These are phyloP conservation scores for Drosophila takahashii DNA, from an alignment of 1,140 invertebrate species.

Conservation along the genomic window DNA sequence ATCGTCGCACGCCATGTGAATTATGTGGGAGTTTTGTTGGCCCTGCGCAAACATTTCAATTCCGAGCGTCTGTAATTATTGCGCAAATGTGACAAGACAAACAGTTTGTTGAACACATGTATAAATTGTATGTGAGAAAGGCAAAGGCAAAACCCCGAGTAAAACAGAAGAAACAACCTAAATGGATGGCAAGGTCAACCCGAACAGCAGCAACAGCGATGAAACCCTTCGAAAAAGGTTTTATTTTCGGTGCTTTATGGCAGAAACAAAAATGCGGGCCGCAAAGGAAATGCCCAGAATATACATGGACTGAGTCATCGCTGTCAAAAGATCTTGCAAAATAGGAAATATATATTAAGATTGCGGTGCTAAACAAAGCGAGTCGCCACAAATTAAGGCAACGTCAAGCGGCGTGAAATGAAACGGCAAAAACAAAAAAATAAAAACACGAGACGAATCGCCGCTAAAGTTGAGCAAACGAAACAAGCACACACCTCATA, in stretches of 20 bases:
- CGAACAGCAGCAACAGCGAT: not conserved
- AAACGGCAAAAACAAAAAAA: slow-evolving; percentile 27
- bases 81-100: slow-evolving; percentile 58
- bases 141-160: slow-evolving; percentile 21
- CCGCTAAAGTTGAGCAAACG: slow-evolving; percentile 37
- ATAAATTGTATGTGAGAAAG: slow-evolving; percentile 13
- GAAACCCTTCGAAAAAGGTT: slow-evolving; percentile 38
- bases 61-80: slow-evolving; percentile 54
- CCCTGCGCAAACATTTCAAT: slow-evolving; percentile 57
- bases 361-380: slow-evolving; percentile 52
- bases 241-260: slow-evolving; percentile 27
- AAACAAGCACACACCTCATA: slow-evolving; percentile 15
- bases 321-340: slow-evolving; percentile 57
- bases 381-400: slow-evolving; percentile 63
- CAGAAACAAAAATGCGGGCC: slow-evolving; percentile 36
- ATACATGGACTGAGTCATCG: slow-evolving; percentile 41
- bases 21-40: slow-evolving; percentile 60
- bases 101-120: slow-evolving; percentile 47
- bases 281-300: slow-evolving; percentile 68
- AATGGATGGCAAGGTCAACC: slow-evolving; percentile 48
- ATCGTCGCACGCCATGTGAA: slow-evolving; percentile 49
- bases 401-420: slow-evolving; percentile 65
- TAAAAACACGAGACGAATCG: slow-evolving; percentile 43
- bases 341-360: slow-evolving; percentile 59
- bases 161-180: slow-evolving; percentile 27